phyloP scores from a whole-genome alignment of 2,113 vertebrate species.

The Atractosteus spatula region DNA sequence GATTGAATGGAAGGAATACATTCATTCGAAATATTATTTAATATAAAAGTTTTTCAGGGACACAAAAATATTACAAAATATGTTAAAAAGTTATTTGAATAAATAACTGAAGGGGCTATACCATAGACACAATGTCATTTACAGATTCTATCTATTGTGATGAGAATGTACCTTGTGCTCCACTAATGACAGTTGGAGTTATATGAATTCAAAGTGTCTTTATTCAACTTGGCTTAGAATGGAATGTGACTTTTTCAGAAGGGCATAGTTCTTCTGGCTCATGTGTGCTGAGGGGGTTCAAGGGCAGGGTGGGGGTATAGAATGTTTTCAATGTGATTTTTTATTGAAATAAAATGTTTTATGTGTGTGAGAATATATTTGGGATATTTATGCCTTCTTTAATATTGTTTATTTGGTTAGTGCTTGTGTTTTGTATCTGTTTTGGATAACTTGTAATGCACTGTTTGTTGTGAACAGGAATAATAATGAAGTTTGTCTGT shows the following conservation, averaged over 20 bases:
- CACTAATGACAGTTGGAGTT: not conserved
- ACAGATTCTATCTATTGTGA: constrained; percentile 15
- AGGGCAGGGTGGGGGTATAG: too few relatives aligned
- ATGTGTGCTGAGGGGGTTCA: too few relatives aligned
- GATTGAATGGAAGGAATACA: constrained; percentile 46
- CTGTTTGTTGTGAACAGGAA: constrained; percentile 14
- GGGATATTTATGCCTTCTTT: too few relatives aligned
- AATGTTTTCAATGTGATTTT: too few relatives aligned
- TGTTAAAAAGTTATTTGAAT: constrained; percentile 56
- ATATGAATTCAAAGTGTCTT: too few relatives aligned
- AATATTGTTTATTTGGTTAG: too few relatives aligned
- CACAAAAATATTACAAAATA: constrained; percentile 49
- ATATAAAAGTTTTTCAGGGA: constrained; percentile 37
- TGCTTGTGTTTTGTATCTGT: too few relatives aligned
- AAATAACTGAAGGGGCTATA: constrained; percentile 54
- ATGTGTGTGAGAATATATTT: too few relatives aligned
- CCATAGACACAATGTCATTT: constrained; percentile 61
- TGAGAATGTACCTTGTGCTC: constrained; percentile 25
- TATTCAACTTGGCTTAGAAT: too few relatives aligned
- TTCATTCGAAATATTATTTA: constrained; percentile 59
- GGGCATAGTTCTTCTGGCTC: too few relatives aligned
- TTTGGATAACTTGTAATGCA: not conserved
- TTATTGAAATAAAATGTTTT: too few relatives aligned
- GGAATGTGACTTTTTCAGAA: too few relatives aligned
- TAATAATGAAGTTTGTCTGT: not conserved